These are phyloP conservation scores for Melanotaenia duboulayi DNA, from an alignment of 2,113 vertebrate genomes.

Conservation along the genomic window DNA sequence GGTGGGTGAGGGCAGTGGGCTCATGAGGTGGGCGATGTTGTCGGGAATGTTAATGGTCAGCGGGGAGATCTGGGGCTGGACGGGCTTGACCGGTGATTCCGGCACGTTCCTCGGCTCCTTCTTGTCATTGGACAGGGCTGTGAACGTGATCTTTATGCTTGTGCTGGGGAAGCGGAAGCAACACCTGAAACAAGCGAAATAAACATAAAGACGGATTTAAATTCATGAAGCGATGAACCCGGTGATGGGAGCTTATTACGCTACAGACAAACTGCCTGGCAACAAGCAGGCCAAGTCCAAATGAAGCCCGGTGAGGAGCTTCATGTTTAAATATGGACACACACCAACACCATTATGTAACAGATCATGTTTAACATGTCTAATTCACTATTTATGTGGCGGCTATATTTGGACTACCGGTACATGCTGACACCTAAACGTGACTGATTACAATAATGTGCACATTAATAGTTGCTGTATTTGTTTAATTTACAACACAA, in stretches of 20 bases:
- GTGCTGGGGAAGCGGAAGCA: constrained; percentile 99
- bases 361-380: constrained; percentile 37
- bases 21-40: constrained; percentile 97
- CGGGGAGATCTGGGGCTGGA: constrained; percentile 96
- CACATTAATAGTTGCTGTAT: not conserved
- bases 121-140: constrained; percentile 92
- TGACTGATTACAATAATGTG: constrained; percentile 5
- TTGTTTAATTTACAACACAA: not conserved
- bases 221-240: not conserved
- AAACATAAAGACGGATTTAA: not conserved
- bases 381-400: constrained; percentile 52
- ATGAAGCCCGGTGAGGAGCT: constrained; percentile 22
- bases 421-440: constrained; percentile 27
- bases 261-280: constrained; percentile 14
- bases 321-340: constrained; percentile 68
- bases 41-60: constrained; percentile 99
- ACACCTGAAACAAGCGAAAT: constrained; percentile 83
- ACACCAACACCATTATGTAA: constrained; percentile 53
- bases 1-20: constrained; percentile 96
- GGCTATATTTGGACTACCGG: constrained; percentile 54
- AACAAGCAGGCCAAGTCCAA: constrained; percentile 33
- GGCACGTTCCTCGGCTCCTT: constrained; percentile 93
- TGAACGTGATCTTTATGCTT: constrained; percentile 99
- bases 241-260: not conserved
- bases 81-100: constrained; percentile 92